Conservation (phyloP, 2,888 invertebrate genomes). For the Calameuta filiformis region DNA sequence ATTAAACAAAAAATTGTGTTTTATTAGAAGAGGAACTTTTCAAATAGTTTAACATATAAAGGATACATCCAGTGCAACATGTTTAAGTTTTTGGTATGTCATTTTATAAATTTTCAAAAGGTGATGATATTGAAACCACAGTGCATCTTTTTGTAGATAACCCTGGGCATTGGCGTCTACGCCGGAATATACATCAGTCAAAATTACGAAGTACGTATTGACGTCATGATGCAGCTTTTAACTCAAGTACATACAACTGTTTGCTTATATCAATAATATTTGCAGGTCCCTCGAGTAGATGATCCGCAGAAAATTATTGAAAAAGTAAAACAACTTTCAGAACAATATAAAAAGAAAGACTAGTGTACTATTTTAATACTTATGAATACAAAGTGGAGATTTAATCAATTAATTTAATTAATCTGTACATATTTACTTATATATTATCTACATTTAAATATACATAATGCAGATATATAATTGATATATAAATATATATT, state of each 20-base stretch:
- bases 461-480: slow-evolving; percentile 9
- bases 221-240: background rate
- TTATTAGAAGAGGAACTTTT: background rate
- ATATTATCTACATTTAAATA: slow-evolving; percentile 15
- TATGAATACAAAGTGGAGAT: slow-evolving; percentile 15
- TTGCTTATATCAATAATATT: background rate
- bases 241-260: background rate
- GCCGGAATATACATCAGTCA: slow-evolving; percentile 80
- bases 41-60: background rate
- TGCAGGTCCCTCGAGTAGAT: slow-evolving; percentile 85
- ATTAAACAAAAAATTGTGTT: background rate
- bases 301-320: slow-evolving; percentile 80
- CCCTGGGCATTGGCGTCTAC: slow-evolving; percentile 77
- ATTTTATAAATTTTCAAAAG: slow-evolving; percentile 3
- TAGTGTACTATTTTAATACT: slow-evolving; percentile 4
- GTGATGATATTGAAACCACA: slow-evolving; percentile 20
- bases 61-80: slow-evolving; percentile 31
- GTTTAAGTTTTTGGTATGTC: slow-evolving; percentile 55
- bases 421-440: slow-evolving; percentile 3
- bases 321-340: slow-evolving; percentile 77
- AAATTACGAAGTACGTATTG: slow-evolving; percentile 75
- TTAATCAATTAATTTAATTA: slow-evolving; percentile 13
- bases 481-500: slow-evolving; percentile 13
- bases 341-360: slow-evolving; percentile 72
- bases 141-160: slow-evolving; percentile 69